phyloP scores from a whole-genome alignment of 2,113 vertebrate species.

The Nothocercus julius region DNA sequence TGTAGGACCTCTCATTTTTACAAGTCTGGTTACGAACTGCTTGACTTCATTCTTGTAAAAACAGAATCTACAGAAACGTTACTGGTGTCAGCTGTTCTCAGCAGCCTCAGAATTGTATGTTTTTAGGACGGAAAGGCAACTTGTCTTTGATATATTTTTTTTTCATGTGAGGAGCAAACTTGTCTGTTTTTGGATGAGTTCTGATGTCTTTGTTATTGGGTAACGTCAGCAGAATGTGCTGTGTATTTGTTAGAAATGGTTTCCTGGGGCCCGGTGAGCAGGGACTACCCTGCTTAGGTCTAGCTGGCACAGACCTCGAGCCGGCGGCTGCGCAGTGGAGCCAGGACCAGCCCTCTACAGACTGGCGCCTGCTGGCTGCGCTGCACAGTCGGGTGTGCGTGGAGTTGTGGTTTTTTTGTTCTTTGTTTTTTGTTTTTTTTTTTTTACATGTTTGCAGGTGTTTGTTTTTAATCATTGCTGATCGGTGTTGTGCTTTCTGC shows the following conservation, averaged over 20 bases:
- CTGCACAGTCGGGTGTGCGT: slow-evolving; percentile 1
- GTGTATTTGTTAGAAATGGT: not conserved
- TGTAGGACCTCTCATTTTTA: not conserved
- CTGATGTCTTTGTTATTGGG: not conserved
- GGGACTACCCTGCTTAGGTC: not conserved
- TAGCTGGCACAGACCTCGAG: not conserved
- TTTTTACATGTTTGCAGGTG: not conserved
- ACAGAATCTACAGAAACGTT: not conserved
- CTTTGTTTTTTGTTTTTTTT: too few species aligned
- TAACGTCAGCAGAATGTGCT: not conserved
- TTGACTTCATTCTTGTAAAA: not conserved
- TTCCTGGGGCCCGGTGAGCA: not conserved
- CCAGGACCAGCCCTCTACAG: not conserved
- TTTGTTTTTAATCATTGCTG: slow-evolving; percentile 32
- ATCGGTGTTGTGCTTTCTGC: slow-evolving; percentile 57
- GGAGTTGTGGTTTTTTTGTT: not conserved
- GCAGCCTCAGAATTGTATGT: not conserved
- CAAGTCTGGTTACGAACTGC: not conserved
- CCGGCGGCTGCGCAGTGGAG: not conserved
- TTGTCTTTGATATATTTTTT: not conserved
- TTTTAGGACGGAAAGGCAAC: not conserved
- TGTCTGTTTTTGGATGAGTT: not conserved
- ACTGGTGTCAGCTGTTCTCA: not conserved
- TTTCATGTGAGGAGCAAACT: not conserved
- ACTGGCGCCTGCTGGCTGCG: slow-evolving; percentile 4